Conservation (phyloP, 2,888 invertebrate genomes). For the Anticlea derivata region DNA sequence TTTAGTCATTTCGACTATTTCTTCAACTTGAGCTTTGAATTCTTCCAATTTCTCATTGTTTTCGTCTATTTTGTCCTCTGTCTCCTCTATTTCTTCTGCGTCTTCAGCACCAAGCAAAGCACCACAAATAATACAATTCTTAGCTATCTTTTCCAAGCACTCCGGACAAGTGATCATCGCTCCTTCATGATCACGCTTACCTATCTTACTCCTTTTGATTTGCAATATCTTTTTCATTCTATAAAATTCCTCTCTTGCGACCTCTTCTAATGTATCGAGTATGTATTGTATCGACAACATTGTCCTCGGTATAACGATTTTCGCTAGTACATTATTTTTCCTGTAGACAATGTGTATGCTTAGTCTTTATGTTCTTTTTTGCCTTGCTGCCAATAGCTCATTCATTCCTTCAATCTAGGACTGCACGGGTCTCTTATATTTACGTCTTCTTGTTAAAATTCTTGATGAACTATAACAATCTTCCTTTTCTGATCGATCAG, state of each 20-base stretch:
- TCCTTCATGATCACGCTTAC: conserved; percentile 4
- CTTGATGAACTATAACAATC: background rate
- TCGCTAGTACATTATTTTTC: conserved; percentile 45
- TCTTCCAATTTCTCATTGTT: conserved; percentile 38
- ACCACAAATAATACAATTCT: conserved; percentile 31
- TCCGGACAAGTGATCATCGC: conserved; percentile 2
- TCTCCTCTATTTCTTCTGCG: background rate
- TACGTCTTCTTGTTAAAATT: background rate
- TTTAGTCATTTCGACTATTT: conserved; percentile 42
- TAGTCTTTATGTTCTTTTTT: background rate
- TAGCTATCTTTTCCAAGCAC: conserved; percentile 10
- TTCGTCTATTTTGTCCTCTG: conserved; percentile 2
- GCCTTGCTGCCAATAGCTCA: conserved; percentile 40
- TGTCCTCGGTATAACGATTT: conserved; percentile 50
- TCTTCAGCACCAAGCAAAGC: background rate
- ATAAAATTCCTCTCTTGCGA: conserved; percentile 49
- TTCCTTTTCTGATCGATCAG: conserved; percentile 7
- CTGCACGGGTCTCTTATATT: conserved; percentile 40
- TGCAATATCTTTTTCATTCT: conserved; percentile 48
- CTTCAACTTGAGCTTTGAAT: conserved; percentile 38
- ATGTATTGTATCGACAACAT: conserved; percentile 46
- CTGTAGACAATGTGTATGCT: conserved; percentile 16
- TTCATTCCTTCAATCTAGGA: conserved; percentile 41
- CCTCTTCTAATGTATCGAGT: conserved; percentile 45
- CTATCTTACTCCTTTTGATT: conserved; percentile 35